Evolutionary conservation across 1,140 invertebrate species (phyloP).

Genomic region (Listronotus oregonensis): DNA sequence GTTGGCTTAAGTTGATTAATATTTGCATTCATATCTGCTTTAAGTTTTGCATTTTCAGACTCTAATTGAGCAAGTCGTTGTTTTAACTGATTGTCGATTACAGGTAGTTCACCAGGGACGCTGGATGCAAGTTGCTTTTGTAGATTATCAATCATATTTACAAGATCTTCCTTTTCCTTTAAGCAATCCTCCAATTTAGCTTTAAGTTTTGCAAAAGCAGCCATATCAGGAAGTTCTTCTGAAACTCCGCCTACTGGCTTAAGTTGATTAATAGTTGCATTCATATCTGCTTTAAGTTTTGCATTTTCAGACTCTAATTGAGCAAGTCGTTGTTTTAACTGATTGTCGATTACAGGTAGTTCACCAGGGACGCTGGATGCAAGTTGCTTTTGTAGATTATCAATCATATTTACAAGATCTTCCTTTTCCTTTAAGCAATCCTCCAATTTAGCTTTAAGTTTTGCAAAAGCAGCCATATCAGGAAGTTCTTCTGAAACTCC

Average conservation of each 20-base stretch:
- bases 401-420: constrained; percentile 13
- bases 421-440: constrained; percentile 20
- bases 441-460: constrained; percentile 26
- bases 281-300: constrained; percentile 7
- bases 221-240: neutral
- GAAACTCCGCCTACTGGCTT: constrained; percentile 10
- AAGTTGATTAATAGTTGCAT: constrained; percentile 5
- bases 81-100: constrained; percentile 25
- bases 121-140: constrained; percentile 14
- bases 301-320: constrained; percentile 31
- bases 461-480: neutral
- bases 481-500: neutral
- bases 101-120: neutral
- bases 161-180: constrained; percentile 13
- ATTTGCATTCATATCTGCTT: constrained; percentile 2
- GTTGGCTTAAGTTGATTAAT: constrained; percentile 14
- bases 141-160: constrained; percentile 19
- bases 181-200: constrained; percentile 21
- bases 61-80: constrained; percentile 28
- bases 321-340: constrained; percentile 27
- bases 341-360: constrained; percentile 8
- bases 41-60: constrained; percentile 24
- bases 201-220: constrained; percentile 14
- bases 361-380: neutral
- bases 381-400: constrained; percentile 20